Base-by-base conservation (phyloP, 2,888 invertebrate species). In the Amphimallon solstitiale region DNA sequence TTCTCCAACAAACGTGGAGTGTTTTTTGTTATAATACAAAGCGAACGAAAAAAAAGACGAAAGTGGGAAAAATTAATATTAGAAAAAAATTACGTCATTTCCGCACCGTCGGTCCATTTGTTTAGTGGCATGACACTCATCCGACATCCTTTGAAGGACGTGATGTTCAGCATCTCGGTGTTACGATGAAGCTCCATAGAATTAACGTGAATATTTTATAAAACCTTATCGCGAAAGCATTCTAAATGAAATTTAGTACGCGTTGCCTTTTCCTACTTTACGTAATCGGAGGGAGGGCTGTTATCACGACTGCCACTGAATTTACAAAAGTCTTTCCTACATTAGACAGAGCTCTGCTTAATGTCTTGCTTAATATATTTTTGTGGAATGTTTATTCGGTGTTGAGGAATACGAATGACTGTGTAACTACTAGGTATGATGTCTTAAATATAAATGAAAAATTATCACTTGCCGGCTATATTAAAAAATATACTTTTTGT, bases 201-300 rank as follows among this genome's bases (percentile, higher is more conserved):
- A 79, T 80, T 78, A 79, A 79, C 78, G 78, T 78, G 78, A 78
- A 78, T 79, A 80, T 80, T 79, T 56, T 80, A 79, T 79, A 78
- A 78, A 74, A 76, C 75, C 78, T 79, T 80, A 80, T 80, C 80
- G 77, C 74, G 76, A 76, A 77, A 76, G 78, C 79, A 77, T 78
- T 79, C 78, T 78, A 77, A 78, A 78, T 76, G 73, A 74, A 79
- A 80, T 79, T 80, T 79, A 79, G 76, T 78, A 77, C 78, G 77
- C 75, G 77, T 75, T 73, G 74, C 73, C 72, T 71, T 72, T 72
- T 75, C 71, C 71, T 70, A 29, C 29, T 70, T 76, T 75, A 75
- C 76, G 76, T 78, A 77, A 77, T 78, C 29, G 23, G 21, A 43
- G 76, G 76, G 74, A 73, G 74, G 67, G 68, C 71, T 71, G 75